A percentile compares a stretch with the other conserved stretches of the same genome.
phyloP scores from a whole-genome alignment of 2,113 vertebrate genomes.

The Lepisosteus oculatus region DNA sequence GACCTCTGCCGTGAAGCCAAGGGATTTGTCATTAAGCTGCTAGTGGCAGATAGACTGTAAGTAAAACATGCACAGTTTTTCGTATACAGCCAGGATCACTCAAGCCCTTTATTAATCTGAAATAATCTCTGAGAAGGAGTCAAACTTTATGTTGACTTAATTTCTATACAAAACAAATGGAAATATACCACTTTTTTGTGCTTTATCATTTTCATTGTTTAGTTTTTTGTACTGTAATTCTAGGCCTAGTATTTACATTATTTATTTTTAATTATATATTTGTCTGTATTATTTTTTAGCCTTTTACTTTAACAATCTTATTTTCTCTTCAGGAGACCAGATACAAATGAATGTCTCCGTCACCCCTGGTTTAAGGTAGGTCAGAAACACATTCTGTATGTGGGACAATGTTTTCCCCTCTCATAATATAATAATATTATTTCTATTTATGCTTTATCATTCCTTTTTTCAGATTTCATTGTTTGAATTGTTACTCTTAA shows the following conservation, averaged over 20 bases:
- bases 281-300: not conserved
- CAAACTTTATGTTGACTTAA: too few relatives aligned
- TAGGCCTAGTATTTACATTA: not conserved
- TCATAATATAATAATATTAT: too few relatives aligned
- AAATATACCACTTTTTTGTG: too few relatives aligned
- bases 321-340: conserved; percentile 75
- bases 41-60: conserved; percentile 90
- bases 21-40: conserved; percentile 94
- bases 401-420: too few relatives aligned
- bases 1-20: conserved; percentile 87
- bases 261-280: not conserved
- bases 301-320: too few relatives aligned
- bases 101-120: not conserved
- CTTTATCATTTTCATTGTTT: conserved; percentile 4
- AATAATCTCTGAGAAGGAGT: too few relatives aligned
- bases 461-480: not conserved
- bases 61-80: conserved; percentile 41
- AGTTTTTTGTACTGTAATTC: conserved; percentile 4
- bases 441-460: too few relatives aligned
- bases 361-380: conserved; percentile 97
- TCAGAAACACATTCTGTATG: not conserved
- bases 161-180: too few relatives aligned
- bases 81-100: not conserved
- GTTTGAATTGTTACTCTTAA: not conserved
- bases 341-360: conserved; percentile 83